These are phyloP conservation scores for Nixonia krombeini DNA, from an alignment of 1,140 invertebrate genomes.

Conservation along the genomic window DNA sequence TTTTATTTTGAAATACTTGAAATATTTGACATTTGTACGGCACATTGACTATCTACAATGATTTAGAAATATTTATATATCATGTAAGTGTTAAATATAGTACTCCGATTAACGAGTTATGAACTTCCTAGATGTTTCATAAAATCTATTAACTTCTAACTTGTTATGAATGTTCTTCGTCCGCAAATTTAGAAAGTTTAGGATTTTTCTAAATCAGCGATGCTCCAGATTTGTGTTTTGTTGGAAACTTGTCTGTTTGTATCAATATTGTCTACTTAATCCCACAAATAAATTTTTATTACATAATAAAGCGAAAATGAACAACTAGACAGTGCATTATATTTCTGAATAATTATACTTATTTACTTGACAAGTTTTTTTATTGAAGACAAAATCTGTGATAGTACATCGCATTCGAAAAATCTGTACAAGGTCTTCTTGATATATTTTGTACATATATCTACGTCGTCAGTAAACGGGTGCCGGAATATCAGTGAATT, in stretches of 20 bases:
- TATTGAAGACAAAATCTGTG: not conserved
- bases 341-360: not conserved
- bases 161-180: not conserved
- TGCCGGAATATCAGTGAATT: no score
- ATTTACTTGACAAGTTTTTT: not conserved
- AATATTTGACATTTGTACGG: slow-evolving; percentile 8
- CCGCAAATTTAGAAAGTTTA: not conserved
- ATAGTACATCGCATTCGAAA: not conserved
- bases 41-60: not conserved
- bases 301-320: no score
- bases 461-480: no score
- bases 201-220: not conserved
- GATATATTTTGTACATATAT: not conserved
- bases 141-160: no score
- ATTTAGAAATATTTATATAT: not conserved
- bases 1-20: slow-evolving; percentile 43
- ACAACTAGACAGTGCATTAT: not conserved
- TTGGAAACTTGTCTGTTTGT: not conserved
- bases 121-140: no score
- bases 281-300: no score
- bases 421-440: not conserved
- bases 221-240: not conserved
- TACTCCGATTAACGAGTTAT: not conserved
- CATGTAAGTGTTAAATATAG: not conserved
- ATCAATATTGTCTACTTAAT: not conserved